These are phyloP conservation scores for Andrena dorsata DNA, from an alignment of 2,888 invertebrate species.

Conservation along the genomic window DNA sequence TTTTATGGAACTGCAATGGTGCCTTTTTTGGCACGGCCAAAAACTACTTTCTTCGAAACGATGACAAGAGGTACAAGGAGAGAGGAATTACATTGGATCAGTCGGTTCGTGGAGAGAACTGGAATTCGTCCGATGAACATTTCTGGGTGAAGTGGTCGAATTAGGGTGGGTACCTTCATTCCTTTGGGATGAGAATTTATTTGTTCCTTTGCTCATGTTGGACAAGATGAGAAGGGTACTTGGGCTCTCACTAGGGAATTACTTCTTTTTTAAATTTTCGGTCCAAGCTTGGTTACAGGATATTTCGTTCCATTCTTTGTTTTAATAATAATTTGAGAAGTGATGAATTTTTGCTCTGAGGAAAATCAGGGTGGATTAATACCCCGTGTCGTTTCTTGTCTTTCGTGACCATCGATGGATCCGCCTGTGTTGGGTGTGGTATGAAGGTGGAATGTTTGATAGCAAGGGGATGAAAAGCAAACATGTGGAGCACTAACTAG, in stretches of 20 bases:
- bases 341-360: neutral
- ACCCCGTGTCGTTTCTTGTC: no score
- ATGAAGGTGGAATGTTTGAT: neutral
- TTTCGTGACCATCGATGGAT: neutral
- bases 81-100: constrained; percentile 4
- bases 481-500: neutral
- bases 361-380: no score
- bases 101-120: neutral
- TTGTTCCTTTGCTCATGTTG: neutral
- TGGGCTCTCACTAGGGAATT: neutral
- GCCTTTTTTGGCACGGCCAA: no score
- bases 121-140: neutral
- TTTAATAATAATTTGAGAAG: neutral
- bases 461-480: neutral
- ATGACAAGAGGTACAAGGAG: neutral
- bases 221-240: neutral
- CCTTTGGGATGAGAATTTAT: neutral
- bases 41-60: neutral
- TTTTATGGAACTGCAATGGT: no score
- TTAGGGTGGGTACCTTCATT: neutral
- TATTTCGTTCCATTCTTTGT: neutral
- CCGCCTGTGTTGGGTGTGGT: neutral
- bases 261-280: no score
- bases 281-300: neutral
- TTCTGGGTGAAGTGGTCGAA: constrained; percentile 2